Conservation (phyloP, 2,113 vertebrate species). For the Rallus limicola region DNA sequence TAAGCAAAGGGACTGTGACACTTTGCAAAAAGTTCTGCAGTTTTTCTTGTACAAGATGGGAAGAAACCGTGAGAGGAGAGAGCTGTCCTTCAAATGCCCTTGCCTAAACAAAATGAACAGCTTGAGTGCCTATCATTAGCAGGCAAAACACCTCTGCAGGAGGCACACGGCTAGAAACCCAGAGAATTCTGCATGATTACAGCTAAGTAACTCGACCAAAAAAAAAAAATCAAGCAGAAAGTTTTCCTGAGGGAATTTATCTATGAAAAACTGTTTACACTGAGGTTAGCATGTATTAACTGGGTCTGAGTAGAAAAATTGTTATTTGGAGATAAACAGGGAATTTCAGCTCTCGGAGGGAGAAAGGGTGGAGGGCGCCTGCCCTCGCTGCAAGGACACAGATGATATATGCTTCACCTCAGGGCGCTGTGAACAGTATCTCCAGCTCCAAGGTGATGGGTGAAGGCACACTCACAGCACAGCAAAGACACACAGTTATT, state of each 20-base stretch:
- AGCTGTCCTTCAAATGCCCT: slow-evolving; percentile 30
- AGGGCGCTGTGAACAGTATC: not conserved
- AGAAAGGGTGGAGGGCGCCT: not conserved
- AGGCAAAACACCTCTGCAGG: slow-evolving; percentile 51
- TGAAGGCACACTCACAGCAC: not conserved
- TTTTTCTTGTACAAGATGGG: not conserved
- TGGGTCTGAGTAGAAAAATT: not conserved
- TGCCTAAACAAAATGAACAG: slow-evolving; percentile 1
- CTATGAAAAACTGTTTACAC: not conserved
- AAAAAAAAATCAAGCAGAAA: slow-evolving; percentile 22
- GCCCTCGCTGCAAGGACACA: not conserved
- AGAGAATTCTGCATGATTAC: not conserved
- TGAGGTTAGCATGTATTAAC: slow-evolving; percentile 40
- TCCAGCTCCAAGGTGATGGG: not conserved
- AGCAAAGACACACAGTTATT: not conserved
- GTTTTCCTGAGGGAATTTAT: slow-evolving; percentile 48
- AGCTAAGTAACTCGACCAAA: not conserved
- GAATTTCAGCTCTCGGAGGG: not conserved
- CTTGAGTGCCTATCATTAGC: slow-evolving; percentile 11
- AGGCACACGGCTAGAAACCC: not conserved
- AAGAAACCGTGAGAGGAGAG: not conserved
- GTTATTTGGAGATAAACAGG: slow-evolving; percentile 49
- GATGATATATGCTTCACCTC: slow-evolving; percentile 3
- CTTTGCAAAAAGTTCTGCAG: not conserved
- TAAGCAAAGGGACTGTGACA: not conserved